Percentiles rank a stretch among this genome's conserved stretches.
These are phyloP conservation scores for Caenorhabditis becei DNA, from an alignment of 2,888 invertebrate species.

Conservation along the genomic window DNA sequence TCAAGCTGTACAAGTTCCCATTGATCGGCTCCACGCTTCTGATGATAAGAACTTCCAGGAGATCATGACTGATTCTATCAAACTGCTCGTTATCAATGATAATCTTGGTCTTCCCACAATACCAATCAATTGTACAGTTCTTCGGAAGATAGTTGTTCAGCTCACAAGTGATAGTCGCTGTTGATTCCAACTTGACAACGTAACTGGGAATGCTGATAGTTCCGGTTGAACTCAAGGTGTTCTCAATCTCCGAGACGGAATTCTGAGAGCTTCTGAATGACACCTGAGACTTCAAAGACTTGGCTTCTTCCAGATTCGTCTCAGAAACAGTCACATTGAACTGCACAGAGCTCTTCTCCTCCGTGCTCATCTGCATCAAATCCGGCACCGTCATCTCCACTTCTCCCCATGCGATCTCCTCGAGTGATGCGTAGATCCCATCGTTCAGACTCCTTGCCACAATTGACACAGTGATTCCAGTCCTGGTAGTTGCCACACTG, in stretches of 20 bases:
- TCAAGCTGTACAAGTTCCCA: slow-evolving; percentile 79
- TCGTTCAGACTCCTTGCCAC: slow-evolving; percentile 78
- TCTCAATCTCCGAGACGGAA: slow-evolving; percentile 69
- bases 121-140: slow-evolving; percentile 76
- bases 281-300: slow-evolving; percentile 67
- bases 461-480: slow-evolving; percentile 77
- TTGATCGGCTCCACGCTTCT: slow-evolving; percentile 74
- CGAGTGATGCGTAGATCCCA: slow-evolving; percentile 75
- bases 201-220: slow-evolving; percentile 79
- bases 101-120: slow-evolving; percentile 73
- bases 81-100: slow-evolving; percentile 70
- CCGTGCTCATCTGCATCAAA: slow-evolving; percentile 60
- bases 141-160: slow-evolving; percentile 77
- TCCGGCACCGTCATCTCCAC: slow-evolving; percentile 74
- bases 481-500: slow-evolving; percentile 50
- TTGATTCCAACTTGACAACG: slow-evolving; percentile 78
- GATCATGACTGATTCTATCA: slow-evolving; percentile 77
- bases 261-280: slow-evolving; percentile 69
- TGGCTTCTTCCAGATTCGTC: slow-evolving; percentile 72
- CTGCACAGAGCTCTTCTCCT: slow-evolving; percentile 50
- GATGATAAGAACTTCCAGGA: slow-evolving; percentile 79
- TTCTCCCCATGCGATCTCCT: slow-evolving; percentile 80
- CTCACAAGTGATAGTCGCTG: slow-evolving; percentile 81
- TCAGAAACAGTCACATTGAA: slow-evolving; percentile 80
- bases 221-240: slow-evolving; percentile 66